Base-by-base conservation (phyloP, 2,797 vertebrate species). In the Myotis daubentonii region DNA sequence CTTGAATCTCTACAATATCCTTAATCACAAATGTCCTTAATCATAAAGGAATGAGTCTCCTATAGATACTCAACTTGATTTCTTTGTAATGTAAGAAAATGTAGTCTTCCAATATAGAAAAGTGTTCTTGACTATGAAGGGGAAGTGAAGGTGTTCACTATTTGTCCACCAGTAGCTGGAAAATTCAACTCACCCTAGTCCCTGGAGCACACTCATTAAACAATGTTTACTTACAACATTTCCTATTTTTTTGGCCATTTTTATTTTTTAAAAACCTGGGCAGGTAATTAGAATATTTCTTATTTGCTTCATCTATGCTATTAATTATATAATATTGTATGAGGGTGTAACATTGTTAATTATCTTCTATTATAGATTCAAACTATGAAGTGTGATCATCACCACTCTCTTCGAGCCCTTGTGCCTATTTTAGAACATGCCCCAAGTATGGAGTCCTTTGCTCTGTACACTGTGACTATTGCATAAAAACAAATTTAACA, bases 231-330 rank as follows among this genome's bases (percentile, higher is more conserved):
- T 95, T 88, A 92, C 93, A 84, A 86, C 1, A 75, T 92, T 93
- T 94, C 86, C 83, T 79, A 86, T 93, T 92, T 88, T 74, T 53
- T 95, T 87, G 93, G 30, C 51, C 55, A 88, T 95, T 94, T 94
- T 96, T 94, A 91, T 94, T 87, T n/a, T 78, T 53, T 62, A 90
- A 71, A 76, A 85, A 57, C 19, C 68, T 57, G 72, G 16, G 36
- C 79, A n/a, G 33, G 25, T 57, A 92, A 94, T 92, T 78, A 93
- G 66, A 30, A 13, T 36, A 53, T 84, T 94, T 87, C 53, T 81
- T 79, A 82, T 93, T 38, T 93, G 33, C 33, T 66, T 95, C 57
- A 92, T 94, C 90, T 49, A 12, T 92, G 53, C 62, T 81, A 71
- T 71, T 94, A 83, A 91, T 93, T 89, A 75, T 86, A 57, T 81